Base-by-base conservation (phyloP, 2,888 invertebrate species). In the Villa cingulata region DNA sequence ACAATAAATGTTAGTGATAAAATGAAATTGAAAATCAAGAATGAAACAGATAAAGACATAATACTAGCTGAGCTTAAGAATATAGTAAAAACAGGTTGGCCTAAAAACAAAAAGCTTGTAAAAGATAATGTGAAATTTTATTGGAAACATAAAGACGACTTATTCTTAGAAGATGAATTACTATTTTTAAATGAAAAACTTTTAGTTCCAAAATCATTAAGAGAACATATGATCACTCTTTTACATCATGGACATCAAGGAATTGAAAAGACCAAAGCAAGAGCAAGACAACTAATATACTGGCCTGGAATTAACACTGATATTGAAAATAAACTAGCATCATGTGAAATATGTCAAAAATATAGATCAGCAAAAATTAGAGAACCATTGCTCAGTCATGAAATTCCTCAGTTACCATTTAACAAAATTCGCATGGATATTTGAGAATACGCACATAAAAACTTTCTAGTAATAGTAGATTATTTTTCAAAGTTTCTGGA, bases 141-240 rank as follows among this genome's bases (percentile, higher is more conserved):
- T 52, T 59, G 52, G 48, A 56, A 57, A 43, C 43, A 50, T 38
- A 55, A 53, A 49, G 51, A 54, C 48, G 53, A 57, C n/a, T 42
- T 58, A 10, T 48, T 42, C 48, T 39, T 56, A 16, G 55, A 56
- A 41, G 45, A 58, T 36, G 49, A 42, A 29, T 42, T 59, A 43
- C 32, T 56, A 38, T 59, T 55, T 48, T 53, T 51, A 12, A 49
- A 49, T 40, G 48, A 57, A 23, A 49, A 50, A 49, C 34, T 58
- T 27, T 38, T 59, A 17, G 46, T 57, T 29, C 57, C 57, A 9
- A 5, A 7, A 36, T 5, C 4, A 16, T 17, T 46, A 2, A 15
- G 40, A 16, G 3, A 29, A 17, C 10, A 3, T 2, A 18, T 48
- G 14, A 15, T 43, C 6, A 15, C 32, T 4, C 4, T n/a, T 12